A percentile compares a stretch with the other conserved stretches of the same genome.
Conservation (phyloP, 2,113 vertebrate genomes). For the Vidua chalybeata region DNA sequence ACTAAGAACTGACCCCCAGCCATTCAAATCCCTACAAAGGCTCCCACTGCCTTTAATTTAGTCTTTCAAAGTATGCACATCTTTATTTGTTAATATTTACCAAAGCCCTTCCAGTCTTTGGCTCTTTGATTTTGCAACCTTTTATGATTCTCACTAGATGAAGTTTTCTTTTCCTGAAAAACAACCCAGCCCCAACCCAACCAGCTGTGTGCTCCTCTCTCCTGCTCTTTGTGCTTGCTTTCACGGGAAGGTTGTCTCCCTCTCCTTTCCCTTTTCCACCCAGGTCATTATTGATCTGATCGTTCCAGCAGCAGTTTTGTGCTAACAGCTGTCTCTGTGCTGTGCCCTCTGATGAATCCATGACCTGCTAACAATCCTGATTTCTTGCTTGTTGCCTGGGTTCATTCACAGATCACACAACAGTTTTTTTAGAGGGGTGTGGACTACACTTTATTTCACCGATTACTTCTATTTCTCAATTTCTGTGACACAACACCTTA, state of each 20-base stretch:
- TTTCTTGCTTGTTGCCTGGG: neutral
- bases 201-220: neutral
- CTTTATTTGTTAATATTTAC: neutral
- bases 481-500: neutral
- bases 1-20: neutral
- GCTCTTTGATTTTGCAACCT: slow-evolving; percentile 16
- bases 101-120: neutral
- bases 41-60: neutral
- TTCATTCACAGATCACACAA: neutral
- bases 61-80: neutral
- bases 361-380: neutral
- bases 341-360: neutral
- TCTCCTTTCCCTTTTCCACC: neutral
- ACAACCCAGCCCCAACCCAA: neutral
- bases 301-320: neutral
- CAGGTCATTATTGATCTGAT: neutral
- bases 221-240: neutral
- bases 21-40: neutral
- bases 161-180: slow-evolving; percentile 2
- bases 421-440: neutral
- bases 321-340: neutral
- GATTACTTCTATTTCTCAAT: neutral
- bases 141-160: neutral
- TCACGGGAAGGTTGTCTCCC: neutral
- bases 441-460: neutral